phyloP scores from a whole-genome alignment of 1,140 invertebrate genomes.

The Oppia nitens region DNA sequence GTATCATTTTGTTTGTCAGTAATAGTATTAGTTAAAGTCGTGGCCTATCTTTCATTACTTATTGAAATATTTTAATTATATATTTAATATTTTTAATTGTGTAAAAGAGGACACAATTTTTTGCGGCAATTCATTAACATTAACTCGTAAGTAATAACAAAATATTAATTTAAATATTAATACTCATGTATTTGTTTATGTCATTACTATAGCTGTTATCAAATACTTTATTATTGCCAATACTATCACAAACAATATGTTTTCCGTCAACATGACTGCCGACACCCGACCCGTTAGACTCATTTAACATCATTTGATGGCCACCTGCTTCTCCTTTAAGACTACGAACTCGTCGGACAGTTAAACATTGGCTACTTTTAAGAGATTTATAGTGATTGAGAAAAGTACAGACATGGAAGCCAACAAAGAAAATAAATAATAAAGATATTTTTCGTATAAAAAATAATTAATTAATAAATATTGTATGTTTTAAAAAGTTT shows the following conservation, averaged over 20 bases:
- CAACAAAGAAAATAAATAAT: too few relatives aligned
- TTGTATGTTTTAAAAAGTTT: too few relatives aligned
- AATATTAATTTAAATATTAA: slow-evolving; percentile 6
- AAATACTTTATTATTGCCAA: slow-evolving; percentile 13
- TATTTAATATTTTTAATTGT: slow-evolving; percentile 14
- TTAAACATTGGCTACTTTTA: slow-evolving; percentile 76
- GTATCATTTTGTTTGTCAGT: too few relatives aligned
- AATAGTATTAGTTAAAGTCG: neutral
- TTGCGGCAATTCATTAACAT: slow-evolving; percentile 34
- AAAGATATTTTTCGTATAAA: too few relatives aligned
- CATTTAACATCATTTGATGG: neutral
- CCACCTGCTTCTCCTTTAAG: neutral
- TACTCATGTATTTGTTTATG: slow-evolving; percentile 10
- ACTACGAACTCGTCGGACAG: slow-evolving; percentile 19
- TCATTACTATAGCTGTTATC: slow-evolving; percentile 18
- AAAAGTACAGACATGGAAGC: slow-evolving; percentile 73
- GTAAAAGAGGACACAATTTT: slow-evolving; percentile 7
- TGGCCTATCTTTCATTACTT: neutral
- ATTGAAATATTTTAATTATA: neutral
- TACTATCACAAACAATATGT: too few relatives aligned
- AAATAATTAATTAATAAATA: too few relatives aligned
- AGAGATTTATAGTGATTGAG: slow-evolving; percentile 81
- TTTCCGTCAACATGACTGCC: neutral
- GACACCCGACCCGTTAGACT: neutral
- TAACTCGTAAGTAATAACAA: slow-evolving; percentile 39